Evolutionary conservation across 1,140 invertebrate genomes (phyloP).

Genomic region (Medauroidea extradentata): DNA sequence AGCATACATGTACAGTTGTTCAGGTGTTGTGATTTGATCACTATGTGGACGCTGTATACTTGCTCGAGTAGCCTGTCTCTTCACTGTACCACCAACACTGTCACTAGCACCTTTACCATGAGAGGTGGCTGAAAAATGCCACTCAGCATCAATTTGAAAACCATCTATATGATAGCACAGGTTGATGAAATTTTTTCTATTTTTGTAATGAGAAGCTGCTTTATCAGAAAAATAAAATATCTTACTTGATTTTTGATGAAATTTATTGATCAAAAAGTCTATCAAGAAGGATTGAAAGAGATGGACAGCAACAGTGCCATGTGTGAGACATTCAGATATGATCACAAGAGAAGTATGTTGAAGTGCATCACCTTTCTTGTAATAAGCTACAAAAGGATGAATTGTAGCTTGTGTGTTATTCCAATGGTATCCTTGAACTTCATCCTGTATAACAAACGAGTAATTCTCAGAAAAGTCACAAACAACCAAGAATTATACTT

Average conservation of each 20-base stretch:
- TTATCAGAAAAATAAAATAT: slow-evolving; percentile 33
- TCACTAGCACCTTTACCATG: slow-evolving; percentile 29
- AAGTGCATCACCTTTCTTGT: slow-evolving; percentile 17
- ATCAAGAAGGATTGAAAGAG: slow-evolving; percentile 6
- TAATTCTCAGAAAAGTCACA: slow-evolving; percentile 32
- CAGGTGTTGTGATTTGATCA: slow-evolving; percentile 19
- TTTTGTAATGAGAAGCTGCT: slow-evolving; percentile 35
- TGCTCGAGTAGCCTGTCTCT: slow-evolving; percentile 23
- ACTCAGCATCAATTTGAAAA: slow-evolving; percentile 27
- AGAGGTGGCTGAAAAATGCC: slow-evolving; percentile 31
- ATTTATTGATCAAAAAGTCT: slow-evolving; percentile 1
- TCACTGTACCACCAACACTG: slow-evolving; percentile 28
- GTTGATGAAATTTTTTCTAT: slow-evolving; percentile 25
- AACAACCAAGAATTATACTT: slow-evolving; percentile 14
- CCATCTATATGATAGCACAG: slow-evolving; percentile 12
- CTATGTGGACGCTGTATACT: slow-evolving; percentile 23
- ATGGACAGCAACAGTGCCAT: slow-evolving; percentile 21
- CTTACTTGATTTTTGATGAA: slow-evolving; percentile 4
- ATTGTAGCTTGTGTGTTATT: slow-evolving; percentile 26
- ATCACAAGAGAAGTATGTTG: slow-evolving; percentile 10
- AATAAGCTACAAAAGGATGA: too few relatives aligned
- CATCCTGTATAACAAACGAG: slow-evolving; percentile 28
- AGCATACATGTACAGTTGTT: slow-evolving; percentile 15
- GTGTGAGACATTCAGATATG: slow-evolving; percentile 19
- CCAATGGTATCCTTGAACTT: slow-evolving; percentile 28